phyloP scores from a whole-genome alignment of 2,888 invertebrate genomes.

The Rhogogaster chlorosoma region DNA sequence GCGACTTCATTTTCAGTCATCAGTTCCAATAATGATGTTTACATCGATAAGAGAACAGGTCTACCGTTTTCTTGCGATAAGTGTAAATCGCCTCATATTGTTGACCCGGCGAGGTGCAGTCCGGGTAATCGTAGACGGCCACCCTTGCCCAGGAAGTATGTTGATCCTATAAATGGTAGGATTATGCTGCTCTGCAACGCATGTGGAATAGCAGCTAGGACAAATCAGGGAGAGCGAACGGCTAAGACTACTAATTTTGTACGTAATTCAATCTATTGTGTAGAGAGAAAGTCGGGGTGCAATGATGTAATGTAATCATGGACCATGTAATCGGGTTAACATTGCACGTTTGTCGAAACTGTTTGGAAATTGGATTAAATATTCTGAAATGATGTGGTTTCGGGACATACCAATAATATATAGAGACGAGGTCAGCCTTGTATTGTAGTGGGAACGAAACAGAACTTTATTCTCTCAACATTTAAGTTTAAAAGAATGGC shows the following conservation, averaged over 20 bases:
- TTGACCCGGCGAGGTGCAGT: constrained; percentile 27
- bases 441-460: too few species aligned
- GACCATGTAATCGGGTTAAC: background rate
- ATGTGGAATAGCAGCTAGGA: constrained; percentile 29
- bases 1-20: background rate
- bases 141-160: constrained; percentile 31
- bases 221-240: constrained; percentile 8
- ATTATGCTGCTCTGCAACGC: constrained; percentile 34
- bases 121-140: constrained; percentile 40
- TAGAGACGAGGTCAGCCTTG: too few species aligned
- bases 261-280: background rate
- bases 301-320: too few species aligned
- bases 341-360: too few species aligned
- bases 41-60: constrained; percentile 37
- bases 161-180: constrained; percentile 9
- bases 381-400: too few species aligned
- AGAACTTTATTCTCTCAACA: too few species aligned
- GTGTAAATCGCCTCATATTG: constrained; percentile 41
- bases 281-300: background rate
- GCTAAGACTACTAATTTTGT: background rate
- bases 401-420: too few species aligned
- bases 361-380: too few species aligned
- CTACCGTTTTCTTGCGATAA: constrained; percentile 39
- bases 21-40: constrained; percentile 1
- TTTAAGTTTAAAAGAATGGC: too few species aligned